Percentiles rank a stretch among this genome's conserved stretches.
These are phyloP conservation scores for Solen grandis DNA, from an alignment of 1,140 invertebrate species.

Conservation along the genomic window DNA sequence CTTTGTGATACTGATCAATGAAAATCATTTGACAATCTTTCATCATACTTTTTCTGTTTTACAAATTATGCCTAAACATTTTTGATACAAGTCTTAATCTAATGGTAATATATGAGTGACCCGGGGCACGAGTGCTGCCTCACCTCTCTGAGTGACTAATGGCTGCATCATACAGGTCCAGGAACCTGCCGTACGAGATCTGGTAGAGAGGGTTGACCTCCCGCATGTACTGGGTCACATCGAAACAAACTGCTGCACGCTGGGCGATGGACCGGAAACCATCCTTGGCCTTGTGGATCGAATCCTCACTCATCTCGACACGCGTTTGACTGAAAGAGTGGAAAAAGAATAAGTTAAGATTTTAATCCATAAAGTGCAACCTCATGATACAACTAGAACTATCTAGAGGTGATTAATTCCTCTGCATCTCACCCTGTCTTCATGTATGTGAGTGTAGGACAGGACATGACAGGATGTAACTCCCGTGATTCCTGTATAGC, in stretches of 20 bases:
- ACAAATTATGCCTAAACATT: no score
- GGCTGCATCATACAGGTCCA: slow-evolving; percentile 75
- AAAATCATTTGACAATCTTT: no score
- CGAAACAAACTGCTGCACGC: slow-evolving; percentile 79
- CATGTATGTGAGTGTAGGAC: no score
- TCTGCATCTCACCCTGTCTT: no score
- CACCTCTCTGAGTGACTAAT: slow-evolving; percentile 80
- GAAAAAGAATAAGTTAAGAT: not conserved
- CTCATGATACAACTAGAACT: no score
- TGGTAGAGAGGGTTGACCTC: slow-evolving; percentile 78
- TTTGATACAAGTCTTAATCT: no score
- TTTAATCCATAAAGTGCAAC: not conserved
- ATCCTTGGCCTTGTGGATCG: slow-evolving; percentile 75
- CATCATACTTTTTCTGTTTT: no score
- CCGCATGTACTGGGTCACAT: slow-evolving; percentile 78
- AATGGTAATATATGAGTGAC: no score
- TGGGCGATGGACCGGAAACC: slow-evolving; percentile 75
- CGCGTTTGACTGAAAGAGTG: slow-evolving; percentile 65
- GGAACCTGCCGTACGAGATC: slow-evolving; percentile 75
- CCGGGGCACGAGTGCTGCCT: not conserved
- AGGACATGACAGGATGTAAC: no score
- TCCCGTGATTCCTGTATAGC: no score
- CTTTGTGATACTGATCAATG: no score
- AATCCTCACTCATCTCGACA: slow-evolving; percentile 66
- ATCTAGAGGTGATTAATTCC: no score